Evolutionary conservation across 2,113 vertebrate species (phyloP), one percentile per base, ranked within the genome.

Genomic region (Atlantisia rogersi): DNA sequence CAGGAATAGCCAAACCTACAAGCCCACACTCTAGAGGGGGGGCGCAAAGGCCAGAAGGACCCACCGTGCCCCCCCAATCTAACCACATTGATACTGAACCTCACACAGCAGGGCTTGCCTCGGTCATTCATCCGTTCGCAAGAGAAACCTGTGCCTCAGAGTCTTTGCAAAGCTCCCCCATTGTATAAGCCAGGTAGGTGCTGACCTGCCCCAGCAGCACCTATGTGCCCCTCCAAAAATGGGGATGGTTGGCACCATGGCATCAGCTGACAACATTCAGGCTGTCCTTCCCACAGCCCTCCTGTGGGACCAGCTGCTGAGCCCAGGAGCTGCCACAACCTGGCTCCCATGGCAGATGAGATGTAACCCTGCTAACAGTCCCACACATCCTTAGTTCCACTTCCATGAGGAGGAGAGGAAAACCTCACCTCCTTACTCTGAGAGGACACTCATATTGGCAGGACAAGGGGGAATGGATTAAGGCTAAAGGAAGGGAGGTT

Each of bases 191-290:
- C 26, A 6, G 58, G n/a, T 5, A 44, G 15, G 12, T 12, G 0
- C 15, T 14, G 17, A 56, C 31, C 39, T 25, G 15, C 32, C 32
- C n/a, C 59, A 39, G 67, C 88, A 55, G 68, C 3, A 1, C 15
- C 35, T 4, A 1, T 5, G 14, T 28, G 53, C 9, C 24, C 22
- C 15, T 81, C n/a, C 7, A 7, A 7, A 11, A 7, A 10, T 5
- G 6, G 15, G 20, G 11, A 35, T 12, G n/a, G 16, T 0, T 0
- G 14, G n/a, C 28, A 48, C 15, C 63, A 17, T 32, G 6, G 22
- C 21, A 46, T 4, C 9, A 2, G 9, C 0, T 35, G 59, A 48
- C 5, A 25, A 4, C 20, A 20, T 3, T 25, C n/a, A 73, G 60
- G 35, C 19, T 55, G 59, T 65, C 29, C 75, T 65, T 70, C 50